Percentiles rank a stretch among this genome's conserved stretches.
These are phyloP conservation scores for Polypterus senegalus DNA, from an alignment of 2,113 vertebrate species.

Conservation along the genomic window DNA sequence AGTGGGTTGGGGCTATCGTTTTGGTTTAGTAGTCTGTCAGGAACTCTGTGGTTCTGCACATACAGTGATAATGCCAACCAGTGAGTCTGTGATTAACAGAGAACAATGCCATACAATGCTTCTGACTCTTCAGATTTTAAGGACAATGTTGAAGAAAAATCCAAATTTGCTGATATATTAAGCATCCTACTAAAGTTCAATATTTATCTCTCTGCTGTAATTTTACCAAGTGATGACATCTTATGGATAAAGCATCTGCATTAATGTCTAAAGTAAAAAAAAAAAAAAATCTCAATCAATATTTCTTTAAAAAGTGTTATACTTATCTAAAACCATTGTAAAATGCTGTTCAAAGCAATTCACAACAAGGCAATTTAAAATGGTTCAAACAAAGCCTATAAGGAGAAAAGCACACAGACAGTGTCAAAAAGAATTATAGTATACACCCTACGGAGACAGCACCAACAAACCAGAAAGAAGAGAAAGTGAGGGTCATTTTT, in stretches of 20 bases:
- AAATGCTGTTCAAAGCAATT: background rate
- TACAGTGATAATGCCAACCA: slow-evolving; percentile 30
- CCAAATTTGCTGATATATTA: slow-evolving; percentile 37
- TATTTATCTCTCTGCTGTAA: slow-evolving; percentile 46
- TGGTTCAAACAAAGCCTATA: background rate
- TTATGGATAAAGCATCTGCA: slow-evolving; percentile 45
- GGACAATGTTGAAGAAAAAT: slow-evolving; percentile 37
- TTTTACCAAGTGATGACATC: slow-evolving; percentile 52
- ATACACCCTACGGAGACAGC: background rate
- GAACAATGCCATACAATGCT: slow-evolving; percentile 22
- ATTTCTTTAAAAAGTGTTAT: background rate
- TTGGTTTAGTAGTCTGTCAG: slow-evolving; percentile 21
- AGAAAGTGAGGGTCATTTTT: background rate
- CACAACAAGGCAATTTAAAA: background rate
- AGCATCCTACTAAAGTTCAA: slow-evolving; percentile 34
- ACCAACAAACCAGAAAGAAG: background rate
- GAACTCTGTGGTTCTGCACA: slow-evolving; percentile 43
- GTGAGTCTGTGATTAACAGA: slow-evolving; percentile 34
- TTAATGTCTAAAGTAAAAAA: background rate
- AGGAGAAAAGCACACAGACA: background rate
- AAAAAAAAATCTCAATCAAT: background rate
- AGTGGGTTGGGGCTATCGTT: slow-evolving; percentile 34
- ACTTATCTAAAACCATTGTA: background rate
- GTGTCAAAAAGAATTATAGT: background rate
- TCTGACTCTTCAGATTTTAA: slow-evolving; percentile 40